A percentile compares a stretch with the other conserved stretches of the same genome.
Evolutionary conservation across 64 coral and sea anemone genomes (phyloP).

Genomic region (Catalaphyllia jardinei): DNA sequence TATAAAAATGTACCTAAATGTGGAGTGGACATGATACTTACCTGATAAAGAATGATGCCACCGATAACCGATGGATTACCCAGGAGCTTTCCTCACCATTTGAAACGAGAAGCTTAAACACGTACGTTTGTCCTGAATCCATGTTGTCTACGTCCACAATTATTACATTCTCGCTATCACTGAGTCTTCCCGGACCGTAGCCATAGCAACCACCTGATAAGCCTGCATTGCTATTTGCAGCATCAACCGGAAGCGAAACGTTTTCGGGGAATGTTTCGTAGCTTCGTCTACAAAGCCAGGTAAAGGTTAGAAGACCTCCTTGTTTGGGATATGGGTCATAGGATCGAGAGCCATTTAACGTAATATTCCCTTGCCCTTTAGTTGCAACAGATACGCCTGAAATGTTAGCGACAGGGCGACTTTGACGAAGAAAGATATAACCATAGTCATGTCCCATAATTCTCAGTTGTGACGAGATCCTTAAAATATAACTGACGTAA

Average conservation of each 20-base stretch:
- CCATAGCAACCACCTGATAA: constrained; percentile 2
- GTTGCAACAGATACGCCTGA: background rate
- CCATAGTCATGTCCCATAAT: background rate
- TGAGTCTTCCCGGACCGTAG: constrained; percentile 1
- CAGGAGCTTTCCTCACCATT: background rate
- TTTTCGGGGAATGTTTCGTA: background rate
- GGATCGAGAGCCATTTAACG: background rate
- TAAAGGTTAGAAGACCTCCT: background rate
- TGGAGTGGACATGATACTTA: background rate
- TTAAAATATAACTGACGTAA: constrained; percentile 19
- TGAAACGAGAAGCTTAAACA: constrained; percentile 14
- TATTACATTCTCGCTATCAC: background rate
- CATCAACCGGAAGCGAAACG: background rate
- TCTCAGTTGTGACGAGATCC: background rate
- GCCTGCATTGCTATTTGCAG: background rate
- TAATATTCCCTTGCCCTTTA: background rate
- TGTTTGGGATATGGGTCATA: background rate
- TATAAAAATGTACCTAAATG: background rate
- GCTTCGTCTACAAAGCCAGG: background rate
- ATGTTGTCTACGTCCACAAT: constrained; percentile 3
- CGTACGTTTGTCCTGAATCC: background rate
- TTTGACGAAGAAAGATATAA: background rate
- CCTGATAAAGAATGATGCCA: constrained; percentile 3
- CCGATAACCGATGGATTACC: background rate
- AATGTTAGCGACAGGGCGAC: background rate